A percentile compares a stretch with the other conserved stretches of the same genome.
These are phyloP conservation scores for Galaxea fascicularis DNA, from an alignment of 92 coral and sea anemone genomes.

Conservation along the genomic window DNA sequence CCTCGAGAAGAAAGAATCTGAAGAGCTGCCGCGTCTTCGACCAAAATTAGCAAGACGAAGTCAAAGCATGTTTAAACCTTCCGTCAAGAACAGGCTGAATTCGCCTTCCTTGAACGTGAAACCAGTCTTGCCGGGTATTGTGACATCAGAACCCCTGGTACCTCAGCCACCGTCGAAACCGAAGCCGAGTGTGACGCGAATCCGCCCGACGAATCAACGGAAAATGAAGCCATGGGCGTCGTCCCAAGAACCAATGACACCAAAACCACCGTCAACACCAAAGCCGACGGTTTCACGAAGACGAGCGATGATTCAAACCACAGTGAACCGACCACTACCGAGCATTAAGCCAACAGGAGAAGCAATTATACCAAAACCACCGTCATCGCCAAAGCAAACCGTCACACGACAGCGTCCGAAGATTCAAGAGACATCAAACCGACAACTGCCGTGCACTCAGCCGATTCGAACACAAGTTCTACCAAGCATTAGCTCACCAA, in stretches of 20 bases:
- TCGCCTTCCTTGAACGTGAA: neutral
- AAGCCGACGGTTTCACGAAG: neutral
- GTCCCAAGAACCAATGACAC: neutral
- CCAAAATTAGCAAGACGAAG: slow-evolving; percentile 15
- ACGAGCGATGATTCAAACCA: neutral
- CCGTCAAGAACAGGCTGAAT: neutral
- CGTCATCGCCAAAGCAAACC: neutral
- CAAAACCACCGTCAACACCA: neutral
- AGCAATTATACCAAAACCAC: slow-evolving; percentile 1
- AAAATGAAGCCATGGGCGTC: neutral
- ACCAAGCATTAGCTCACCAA: neutral
- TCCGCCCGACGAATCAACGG: neutral
- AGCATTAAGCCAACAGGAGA: neutral
- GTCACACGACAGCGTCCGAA: neutral
- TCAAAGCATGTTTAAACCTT: neutral
- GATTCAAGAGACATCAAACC: neutral
- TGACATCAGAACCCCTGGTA: neutral
- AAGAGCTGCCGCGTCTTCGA: neutral
- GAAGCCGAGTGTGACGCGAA: neutral
- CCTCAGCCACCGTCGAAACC: slow-evolving; percentile 9
- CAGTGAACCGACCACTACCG: neutral
- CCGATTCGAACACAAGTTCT: neutral
- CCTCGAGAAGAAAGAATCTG: neutral
- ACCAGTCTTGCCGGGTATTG: slow-evolving; percentile 5
- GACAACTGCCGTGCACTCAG: neutral